phyloP scores from a whole-genome alignment of 2,888 invertebrate genomes.

The Venustoraphidia nigricollis region DNA sequence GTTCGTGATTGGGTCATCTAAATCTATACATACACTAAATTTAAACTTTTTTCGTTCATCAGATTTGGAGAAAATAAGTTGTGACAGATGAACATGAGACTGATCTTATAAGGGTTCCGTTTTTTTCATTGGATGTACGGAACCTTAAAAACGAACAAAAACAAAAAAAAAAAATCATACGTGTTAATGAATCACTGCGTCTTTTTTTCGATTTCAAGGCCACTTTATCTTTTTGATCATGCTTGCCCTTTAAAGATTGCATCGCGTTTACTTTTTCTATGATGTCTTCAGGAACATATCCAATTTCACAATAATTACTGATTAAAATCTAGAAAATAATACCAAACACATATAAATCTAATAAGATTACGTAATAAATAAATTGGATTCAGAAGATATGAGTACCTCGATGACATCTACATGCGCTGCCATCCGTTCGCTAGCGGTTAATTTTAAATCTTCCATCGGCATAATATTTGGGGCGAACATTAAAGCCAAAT shows the following conservation, averaged over 20 bases:
- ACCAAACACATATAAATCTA: neutral
- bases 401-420: conserved; percentile 51
- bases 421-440: conserved; percentile 48
- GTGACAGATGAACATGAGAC: too few species aligned
- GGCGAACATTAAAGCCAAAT: conserved; percentile 71
- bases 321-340: conserved; percentile 47
- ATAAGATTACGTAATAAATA: conserved; percentile 4
- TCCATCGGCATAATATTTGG: conserved; percentile 75
- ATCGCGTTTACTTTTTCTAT: conserved; percentile 25
- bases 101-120: too few species aligned
- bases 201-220: conserved; percentile 57
- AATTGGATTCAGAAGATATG: conserved; percentile 6
- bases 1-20: too few species aligned
- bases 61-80: too few species aligned
- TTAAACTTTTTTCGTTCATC: too few species aligned
- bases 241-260: neutral
- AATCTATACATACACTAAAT: too few species aligned
- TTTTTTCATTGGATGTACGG: too few species aligned
- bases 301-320: conserved; percentile 59
- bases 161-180: conserved; percentile 33
- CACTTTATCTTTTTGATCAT: conserved; percentile 25
- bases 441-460: conserved; percentile 28
- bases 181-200: conserved; percentile 73
- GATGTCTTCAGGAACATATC: conserved; percentile 48
- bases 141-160: too few species aligned